Base-by-base conservation (phyloP, 2,797 vertebrate genomes). In the Acomys russatus region DNA sequence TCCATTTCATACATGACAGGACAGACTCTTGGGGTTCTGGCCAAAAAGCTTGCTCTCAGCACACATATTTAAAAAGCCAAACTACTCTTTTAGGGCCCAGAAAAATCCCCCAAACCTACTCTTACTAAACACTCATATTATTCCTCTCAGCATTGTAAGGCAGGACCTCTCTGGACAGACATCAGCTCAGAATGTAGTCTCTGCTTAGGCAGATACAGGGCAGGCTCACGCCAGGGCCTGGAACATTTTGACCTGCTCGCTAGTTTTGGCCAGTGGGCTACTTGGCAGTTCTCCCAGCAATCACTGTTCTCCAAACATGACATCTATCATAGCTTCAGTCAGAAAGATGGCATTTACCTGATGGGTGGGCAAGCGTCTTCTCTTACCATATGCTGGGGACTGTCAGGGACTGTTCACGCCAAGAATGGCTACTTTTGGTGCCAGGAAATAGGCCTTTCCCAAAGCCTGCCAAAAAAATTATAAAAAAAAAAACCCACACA, bases 301-400 rank as follows among this genome's bases (percentile, higher is more conserved):
- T 97, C 99, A 98, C 96, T 82, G 97, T 98, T 98, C 97, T 98
- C 98, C 98, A 99, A 98, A 99, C 98, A 97, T 98, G 98, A 99
- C 99, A 99, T 99, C 98, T 98, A 98, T 99, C 99, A 99, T 97
- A 98, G 98, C 97, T 98, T 96, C 92, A 97, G 98, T 98, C 96
- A 99, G 98, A 98, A 98, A 99, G 98, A 99, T 99, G 99, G 99
- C 99, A 99, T 98, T 98, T 99, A 99, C 99, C 99, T 99, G 99
- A 99, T 99, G 99, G 98, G 98, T 98, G 99, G 99, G 99, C 98
- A 98, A 99, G 99, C 98, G 98, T 98, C 99, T 99, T 99, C 99
- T 99, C 99, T 98, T 98, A 99, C 99, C 99, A 99, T 99, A 99
- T 99, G 99, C 99, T 99, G 98, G 98, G 98, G 98, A 99, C 99